These are phyloP conservation scores for Zosterops pallidus DNA, from an alignment of 2,113 vertebrate genomes.

Conservation along the genomic window DNA sequence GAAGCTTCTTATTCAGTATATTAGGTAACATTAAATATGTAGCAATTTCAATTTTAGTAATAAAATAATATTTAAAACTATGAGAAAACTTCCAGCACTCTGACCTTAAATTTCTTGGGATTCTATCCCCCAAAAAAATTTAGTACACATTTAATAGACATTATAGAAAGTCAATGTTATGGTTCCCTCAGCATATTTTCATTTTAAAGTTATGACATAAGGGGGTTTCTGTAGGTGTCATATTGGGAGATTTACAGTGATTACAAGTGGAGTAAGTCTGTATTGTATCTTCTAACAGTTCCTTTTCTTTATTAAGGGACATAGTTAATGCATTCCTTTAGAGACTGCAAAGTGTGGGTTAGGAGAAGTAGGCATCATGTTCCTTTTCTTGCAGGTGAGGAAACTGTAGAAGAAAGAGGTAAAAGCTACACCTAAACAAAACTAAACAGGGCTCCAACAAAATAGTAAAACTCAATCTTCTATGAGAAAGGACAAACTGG, in stretches of 20 bases:
- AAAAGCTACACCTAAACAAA: background rate
- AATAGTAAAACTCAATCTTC: background rate
- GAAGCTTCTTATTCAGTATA: background rate
- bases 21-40: background rate
- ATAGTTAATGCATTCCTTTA: background rate
- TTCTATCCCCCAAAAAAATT: background rate
- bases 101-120: background rate
- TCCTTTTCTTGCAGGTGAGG: background rate
- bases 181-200: background rate
- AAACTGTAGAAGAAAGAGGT: background rate
- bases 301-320: background rate
- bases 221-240: background rate
- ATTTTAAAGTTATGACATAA: background rate
- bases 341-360: background rate
- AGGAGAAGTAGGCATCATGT: background rate
- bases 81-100: background rate
- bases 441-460: background rate
- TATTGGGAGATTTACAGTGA: background rate
- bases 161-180: background rate
- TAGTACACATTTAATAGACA: background rate
- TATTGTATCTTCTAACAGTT: background rate
- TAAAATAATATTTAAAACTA: background rate
- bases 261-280: background rate
- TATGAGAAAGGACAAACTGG: background rate
- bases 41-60: background rate